phyloP scores from a whole-genome alignment of 2,888 invertebrate species.

The Chalcis sispes region DNA sequence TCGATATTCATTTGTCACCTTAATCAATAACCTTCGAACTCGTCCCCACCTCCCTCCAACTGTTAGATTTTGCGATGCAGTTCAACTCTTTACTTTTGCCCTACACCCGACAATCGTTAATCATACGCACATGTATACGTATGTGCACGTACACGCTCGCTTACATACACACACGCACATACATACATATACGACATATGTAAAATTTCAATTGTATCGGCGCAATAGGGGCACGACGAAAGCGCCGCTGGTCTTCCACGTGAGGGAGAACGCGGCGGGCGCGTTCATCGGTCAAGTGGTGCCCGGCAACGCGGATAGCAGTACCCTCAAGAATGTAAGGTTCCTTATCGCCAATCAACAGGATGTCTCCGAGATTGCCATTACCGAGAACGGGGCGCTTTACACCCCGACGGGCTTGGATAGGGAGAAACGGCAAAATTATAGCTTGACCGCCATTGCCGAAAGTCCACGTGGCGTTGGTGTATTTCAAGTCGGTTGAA shows the following conservation, averaged over 20 bases:
- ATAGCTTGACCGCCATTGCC: conserved; percentile 87
- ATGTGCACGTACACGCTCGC: background rate
- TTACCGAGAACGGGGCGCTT: conserved; percentile 87
- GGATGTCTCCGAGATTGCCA: conserved; percentile 87
- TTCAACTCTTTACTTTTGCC: too few species aligned
- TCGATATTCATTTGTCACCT: conserved; percentile 25
- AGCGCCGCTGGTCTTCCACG: conserved; percentile 85
- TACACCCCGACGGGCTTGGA: conserved; percentile 87
- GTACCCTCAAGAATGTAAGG: conserved; percentile 78
- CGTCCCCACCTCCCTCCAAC: too few species aligned
- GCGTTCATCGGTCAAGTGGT: conserved; percentile 85
- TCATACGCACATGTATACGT: too few species aligned
- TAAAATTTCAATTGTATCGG: background rate
- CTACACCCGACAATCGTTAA: background rate
- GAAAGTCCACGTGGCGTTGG: conserved; percentile 85
- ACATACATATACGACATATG: too few species aligned
- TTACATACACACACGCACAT: too few species aligned
- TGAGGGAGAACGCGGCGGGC: conserved; percentile 86
- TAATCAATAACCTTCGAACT: background rate
- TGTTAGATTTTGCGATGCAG: too few species aligned
- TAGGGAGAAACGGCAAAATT: conserved; percentile 84
- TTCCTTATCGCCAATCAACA: conserved; percentile 90
- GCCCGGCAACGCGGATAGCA: conserved; percentile 77
- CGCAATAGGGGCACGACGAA: conserved; percentile 82
- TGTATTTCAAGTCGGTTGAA: conserved; percentile 84